Base-by-base conservation (phyloP, 2,113 vertebrate genomes). In the Scartelaos histophorus region DNA sequence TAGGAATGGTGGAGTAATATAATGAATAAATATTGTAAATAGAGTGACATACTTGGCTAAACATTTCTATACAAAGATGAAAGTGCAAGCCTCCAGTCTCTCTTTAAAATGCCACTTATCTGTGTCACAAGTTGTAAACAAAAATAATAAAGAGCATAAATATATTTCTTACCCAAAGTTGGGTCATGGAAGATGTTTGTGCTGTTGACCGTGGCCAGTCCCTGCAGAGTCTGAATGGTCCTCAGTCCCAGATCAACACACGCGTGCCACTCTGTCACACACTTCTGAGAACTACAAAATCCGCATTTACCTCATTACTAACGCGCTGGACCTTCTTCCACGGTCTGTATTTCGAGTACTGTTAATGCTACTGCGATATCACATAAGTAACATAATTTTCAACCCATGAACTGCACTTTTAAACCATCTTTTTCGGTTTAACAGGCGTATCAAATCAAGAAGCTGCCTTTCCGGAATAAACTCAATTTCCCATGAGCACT, bases 401-500 rank as follows among this genome's bases (percentile, higher is more conserved):
- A 62, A 35, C 1, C 34, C 0, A 60, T 24, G 21, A 22, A 60
- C 57, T 17, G 7, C 58, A 34, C 24, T 25, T 61, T 34, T 58
- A 58, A 22, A 6, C 24, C 53, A 22, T 1, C 53, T 56, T 21
- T 21, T 38, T 35, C 35, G 7, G 35, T 7, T 7, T 4, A 35
- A 7, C 35, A 38, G 38, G 38, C 38, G 10, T 10, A 11, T 43
- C 38, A 43, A 43, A 10, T 9, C 38, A 43, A 43, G 19, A 3
- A 61, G 19, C 17, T 24, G 12, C 10, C 4, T 12, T 7, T 16
- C 65, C 57, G 61, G 46, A 5, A 64, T 43, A 13, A 49, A 93
- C 92, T 91, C 38, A 70, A 87, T 90, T 91, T 89, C 92, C 92
- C 90, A 91, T 83, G 72, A 85, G 43, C 70, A 13, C 9, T 76